Evolutionary conservation across 2,888 invertebrate species (phyloP).

Genomic region (Lacanobia wlatinum): DNA sequence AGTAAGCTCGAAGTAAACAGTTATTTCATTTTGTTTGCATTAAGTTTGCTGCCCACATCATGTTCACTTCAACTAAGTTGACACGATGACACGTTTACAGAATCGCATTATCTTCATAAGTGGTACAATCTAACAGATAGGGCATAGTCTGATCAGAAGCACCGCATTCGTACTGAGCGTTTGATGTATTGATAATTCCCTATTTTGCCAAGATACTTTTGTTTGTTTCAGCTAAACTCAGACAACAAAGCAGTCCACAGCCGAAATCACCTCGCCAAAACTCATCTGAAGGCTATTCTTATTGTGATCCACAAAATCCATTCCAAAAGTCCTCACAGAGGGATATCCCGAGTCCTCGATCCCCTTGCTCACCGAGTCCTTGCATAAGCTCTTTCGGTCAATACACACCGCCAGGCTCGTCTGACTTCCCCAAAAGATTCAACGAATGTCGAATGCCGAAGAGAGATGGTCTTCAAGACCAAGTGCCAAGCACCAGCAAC

Average conservation of each 20-base stretch:
- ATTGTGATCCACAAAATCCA: slow-evolving; percentile 8
- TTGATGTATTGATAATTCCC: too few species aligned
- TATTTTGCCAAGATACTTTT: too few species aligned
- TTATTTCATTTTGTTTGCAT: too few species aligned
- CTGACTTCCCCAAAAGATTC: slow-evolving; percentile 13
- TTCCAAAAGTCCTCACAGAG: slow-evolving; percentile 15
- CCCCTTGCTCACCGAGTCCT: slow-evolving; percentile 29
- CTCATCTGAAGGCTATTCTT: slow-evolving; percentile 22
- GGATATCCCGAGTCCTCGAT: slow-evolving; percentile 2
- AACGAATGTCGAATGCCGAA: slow-evolving; percentile 26
- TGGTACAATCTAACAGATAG: too few species aligned
- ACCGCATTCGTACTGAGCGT: too few species aligned
- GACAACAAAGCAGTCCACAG: slow-evolving; percentile 8
- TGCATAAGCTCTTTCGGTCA: slow-evolving; percentile 34
- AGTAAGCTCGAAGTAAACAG: too few species aligned
- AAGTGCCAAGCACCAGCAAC: slow-evolving; percentile 17
- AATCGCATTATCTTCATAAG: too few species aligned
- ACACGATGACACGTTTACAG: too few species aligned
- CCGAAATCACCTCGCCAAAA: slow-evolving; percentile 7
- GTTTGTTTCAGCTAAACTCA: slow-evolving; percentile 9
- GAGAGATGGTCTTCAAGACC: slow-evolving; percentile 46
- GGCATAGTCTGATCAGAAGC: too few species aligned
- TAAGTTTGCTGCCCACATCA: too few species aligned
- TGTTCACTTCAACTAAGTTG: too few species aligned
- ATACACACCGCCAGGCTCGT: slow-evolving; percentile 12